Evolutionary conservation across 1,140 invertebrate species (phyloP), one percentile per base, ranked within the genome.

Genomic region (Ladona fulva): DNA sequence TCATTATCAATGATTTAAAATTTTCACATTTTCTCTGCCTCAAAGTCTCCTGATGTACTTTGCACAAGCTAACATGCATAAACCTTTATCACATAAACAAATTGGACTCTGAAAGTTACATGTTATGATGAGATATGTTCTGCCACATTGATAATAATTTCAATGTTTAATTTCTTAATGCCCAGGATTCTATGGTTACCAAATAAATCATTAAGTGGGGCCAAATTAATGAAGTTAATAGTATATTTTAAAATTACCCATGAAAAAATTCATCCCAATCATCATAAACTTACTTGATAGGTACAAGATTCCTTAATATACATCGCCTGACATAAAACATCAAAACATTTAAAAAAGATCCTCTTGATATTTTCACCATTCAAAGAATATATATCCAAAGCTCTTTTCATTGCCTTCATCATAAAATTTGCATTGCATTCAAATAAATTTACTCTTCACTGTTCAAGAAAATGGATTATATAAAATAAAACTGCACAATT

Each of bases 401-500:
- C 52, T 66, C n/a, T 66, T 22, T 66, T 66, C 52, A 66, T 66
- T 66, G 52, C 52, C 52, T 66, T 66, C 52, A 66, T 66, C 52
- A 66, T 19, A 66, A 66, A 66, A 19, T 66, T 66, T 66, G 52
- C 52, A 66, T 19, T 66, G 12, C 16, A 66, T 66, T 66, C 14
- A 66, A 66, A 66, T 66, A 12, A 66, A 66, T 66, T 19, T 66
- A 19, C 14, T 6, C 52, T 19, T 16, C 14, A 66, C 52, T 66
- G 52, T 66, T 66, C n/a, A 66, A 19, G 14, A 66, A 19, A 22
- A 66, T 66, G 52, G 3, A 66, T 19, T 12, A 12, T 19, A 66
- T 66, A 22, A 66, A 66, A 16, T 66, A 66, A 66, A 66, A 16
- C 52, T 66, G 52, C 52, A 66, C 52, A 66, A 66, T 66, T 66